These are phyloP conservation scores for Hippoglossus stenolepis DNA, from an alignment of 2,113 vertebrate genomes.

Conservation along the genomic window DNA sequence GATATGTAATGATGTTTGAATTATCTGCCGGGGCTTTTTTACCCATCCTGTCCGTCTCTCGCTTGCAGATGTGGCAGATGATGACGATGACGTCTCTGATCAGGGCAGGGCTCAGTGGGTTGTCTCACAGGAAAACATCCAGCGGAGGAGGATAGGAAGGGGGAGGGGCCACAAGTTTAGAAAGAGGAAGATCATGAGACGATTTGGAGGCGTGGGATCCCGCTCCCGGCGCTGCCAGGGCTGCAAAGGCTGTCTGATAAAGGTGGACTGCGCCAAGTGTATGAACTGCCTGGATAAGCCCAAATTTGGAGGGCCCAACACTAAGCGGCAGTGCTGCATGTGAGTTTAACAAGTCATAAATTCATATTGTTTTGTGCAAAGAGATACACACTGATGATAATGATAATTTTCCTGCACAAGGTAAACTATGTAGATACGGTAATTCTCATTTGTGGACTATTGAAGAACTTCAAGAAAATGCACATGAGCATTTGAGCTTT, in stretches of 20 bases:
- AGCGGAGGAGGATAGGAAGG: constrained; percentile 59
- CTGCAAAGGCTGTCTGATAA: constrained; percentile 87
- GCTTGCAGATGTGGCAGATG: constrained; percentile 76
- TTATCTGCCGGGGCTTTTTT: constrained; percentile 22
- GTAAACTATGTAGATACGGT: too few species aligned
- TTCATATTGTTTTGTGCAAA: not conserved
- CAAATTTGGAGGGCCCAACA: constrained; percentile 93
- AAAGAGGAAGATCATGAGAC: constrained; percentile 36
- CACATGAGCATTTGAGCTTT: too few species aligned
- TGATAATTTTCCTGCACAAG: too few species aligned
- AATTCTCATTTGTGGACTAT: too few species aligned
- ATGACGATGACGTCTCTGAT: constrained; percentile 69
- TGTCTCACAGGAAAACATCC: constrained; percentile 63
- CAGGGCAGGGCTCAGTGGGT: constrained; percentile 67
- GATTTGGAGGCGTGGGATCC: constrained; percentile 50
- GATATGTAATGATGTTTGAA: constrained; percentile 8
- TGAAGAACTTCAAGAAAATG: too few species aligned
- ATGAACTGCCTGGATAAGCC: constrained; percentile 92
- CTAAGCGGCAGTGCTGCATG: constrained; percentile 93
- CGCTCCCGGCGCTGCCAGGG: constrained; percentile 83
- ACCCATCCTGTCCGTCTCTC: constrained; percentile 44
- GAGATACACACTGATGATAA: too few species aligned
- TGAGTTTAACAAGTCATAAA: constrained; percentile 76
- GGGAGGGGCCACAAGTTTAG: constrained; percentile 53
- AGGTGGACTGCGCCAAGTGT: constrained; percentile 88